Conservation (phyloP, 2,113 vertebrate genomes). For the Cavia porcellus region DNA sequence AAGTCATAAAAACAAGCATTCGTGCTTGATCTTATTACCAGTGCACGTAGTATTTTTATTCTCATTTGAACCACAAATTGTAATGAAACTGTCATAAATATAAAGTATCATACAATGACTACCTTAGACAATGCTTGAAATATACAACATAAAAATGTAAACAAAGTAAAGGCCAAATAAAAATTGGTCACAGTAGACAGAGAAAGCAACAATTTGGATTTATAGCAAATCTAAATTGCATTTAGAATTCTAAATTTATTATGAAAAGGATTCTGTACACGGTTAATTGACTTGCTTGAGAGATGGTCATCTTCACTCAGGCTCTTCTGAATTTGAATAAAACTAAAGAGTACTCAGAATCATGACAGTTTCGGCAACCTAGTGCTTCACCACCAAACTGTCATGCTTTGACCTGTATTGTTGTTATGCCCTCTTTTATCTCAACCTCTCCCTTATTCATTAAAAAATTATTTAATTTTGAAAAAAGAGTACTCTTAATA, state of each 20-base stretch:
- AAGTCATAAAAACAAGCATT: neutral
- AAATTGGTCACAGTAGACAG: neutral
- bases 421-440: too few species aligned
- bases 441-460: too few species aligned
- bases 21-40: neutral
- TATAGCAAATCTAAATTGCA: neutral
- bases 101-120: neutral
- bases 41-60: neutral
- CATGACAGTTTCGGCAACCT: too few species aligned
- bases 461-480: too few species aligned
- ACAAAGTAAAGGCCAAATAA: neutral
- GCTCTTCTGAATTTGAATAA: neutral
- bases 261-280: neutral
- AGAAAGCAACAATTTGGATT: neutral
- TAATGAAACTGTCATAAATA: neutral
- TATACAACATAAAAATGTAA: neutral
- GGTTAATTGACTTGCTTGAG: neutral
- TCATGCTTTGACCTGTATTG: too few species aligned
- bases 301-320: neutral
- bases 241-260: slow-evolving; percentile 39
- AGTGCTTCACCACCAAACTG: too few species aligned
- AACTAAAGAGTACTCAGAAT: neutral
- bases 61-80: neutral
- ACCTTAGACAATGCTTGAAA: neutral
- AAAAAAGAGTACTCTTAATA: neutral